Percentiles rank a stretch among this genome's conserved stretches.
Conservation (phyloP, 1,140 invertebrate species). For the Trichoplusia ni region DNA sequence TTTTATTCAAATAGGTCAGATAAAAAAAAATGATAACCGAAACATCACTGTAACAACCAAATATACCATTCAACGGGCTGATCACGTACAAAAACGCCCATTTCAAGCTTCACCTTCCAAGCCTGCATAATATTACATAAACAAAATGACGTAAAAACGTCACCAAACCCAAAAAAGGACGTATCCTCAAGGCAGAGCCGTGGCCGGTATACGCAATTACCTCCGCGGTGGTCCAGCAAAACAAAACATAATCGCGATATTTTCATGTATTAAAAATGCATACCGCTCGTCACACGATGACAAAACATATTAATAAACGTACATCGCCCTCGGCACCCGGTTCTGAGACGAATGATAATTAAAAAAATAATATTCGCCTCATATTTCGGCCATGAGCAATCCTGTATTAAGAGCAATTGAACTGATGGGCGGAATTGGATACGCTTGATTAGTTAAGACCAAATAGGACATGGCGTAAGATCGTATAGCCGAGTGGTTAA, state of each 20-base stretch:
- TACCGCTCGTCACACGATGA: constrained; percentile 22
- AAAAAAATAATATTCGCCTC: constrained; percentile 64
- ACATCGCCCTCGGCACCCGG: constrained; percentile 32
- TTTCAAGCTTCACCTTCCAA: constrained; percentile 1
- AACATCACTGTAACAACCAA: too few relatives aligned
- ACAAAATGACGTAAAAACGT: constrained; percentile 6
- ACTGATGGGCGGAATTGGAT: constrained; percentile 75
- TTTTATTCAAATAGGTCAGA: too few relatives aligned
- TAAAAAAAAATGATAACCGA: too few relatives aligned
- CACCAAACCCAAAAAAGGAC: constrained; percentile 8
- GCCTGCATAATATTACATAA: neutral
- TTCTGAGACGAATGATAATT: constrained; percentile 55
- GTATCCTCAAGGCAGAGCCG: neutral
- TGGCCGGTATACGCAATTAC: constrained; percentile 10
- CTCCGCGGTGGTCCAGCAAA: constrained; percentile 5
- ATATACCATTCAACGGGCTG: too few relatives aligned
- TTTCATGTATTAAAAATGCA: constrained; percentile 31
- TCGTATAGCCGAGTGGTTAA: constrained; percentile 4
- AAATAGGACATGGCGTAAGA: constrained; percentile 60
- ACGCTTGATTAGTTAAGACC: constrained; percentile 74
- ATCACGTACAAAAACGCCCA: too few relatives aligned
- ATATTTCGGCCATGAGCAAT: constrained; percentile 67
- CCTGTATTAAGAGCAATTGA: constrained; percentile 75
- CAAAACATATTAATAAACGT: constrained; percentile 51
- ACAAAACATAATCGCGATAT: constrained; percentile 18